A percentile compares a stretch with the other conserved stretches of the same genome.
These are phyloP conservation scores for Phacellophora camtschatica DNA, from an alignment of 30 jellyfish, hydroid and myxozoan species.

Conservation along the genomic window DNA sequence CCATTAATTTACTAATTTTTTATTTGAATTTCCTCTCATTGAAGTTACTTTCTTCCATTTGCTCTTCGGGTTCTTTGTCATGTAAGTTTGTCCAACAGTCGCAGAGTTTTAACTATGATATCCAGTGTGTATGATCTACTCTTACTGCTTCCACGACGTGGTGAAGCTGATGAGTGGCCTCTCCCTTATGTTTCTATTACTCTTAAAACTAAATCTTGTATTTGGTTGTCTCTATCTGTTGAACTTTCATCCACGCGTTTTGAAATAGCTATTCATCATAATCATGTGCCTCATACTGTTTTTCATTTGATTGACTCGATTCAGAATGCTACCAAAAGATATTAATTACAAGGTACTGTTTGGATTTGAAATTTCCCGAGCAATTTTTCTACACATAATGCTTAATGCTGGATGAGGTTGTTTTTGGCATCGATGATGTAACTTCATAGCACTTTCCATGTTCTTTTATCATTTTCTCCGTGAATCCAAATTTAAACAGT, in stretches of 20 bases:
- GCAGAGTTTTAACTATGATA: slow-evolving; percentile 19
- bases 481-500: background rate
- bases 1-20: slow-evolving; percentile 8
- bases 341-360: slow-evolving; percentile 23
- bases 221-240: background rate
- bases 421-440: slow-evolving; percentile 13
- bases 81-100: slow-evolving; percentile 22
- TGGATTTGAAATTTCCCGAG: slow-evolving; percentile 12
- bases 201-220: background rate
- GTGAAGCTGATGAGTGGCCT: background rate
- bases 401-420: background rate
- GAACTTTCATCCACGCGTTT: background rate
- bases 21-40: slow-evolving; percentile 26
- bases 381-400: background rate
- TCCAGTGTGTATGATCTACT: slow-evolving; percentile 43
- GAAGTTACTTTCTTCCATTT: slow-evolving; percentile 32
- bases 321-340: slow-evolving; percentile 18
- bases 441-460: background rate
- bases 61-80: background rate
- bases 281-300: background rate
- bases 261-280: background rate
- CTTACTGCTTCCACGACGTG: slow-evolving; percentile 1
- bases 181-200: background rate
- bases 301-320: background rate
- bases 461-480: background rate